Evolutionary conservation across 2,888 invertebrate species (phyloP).

Genomic region (Machimus atricapillus): DNA sequence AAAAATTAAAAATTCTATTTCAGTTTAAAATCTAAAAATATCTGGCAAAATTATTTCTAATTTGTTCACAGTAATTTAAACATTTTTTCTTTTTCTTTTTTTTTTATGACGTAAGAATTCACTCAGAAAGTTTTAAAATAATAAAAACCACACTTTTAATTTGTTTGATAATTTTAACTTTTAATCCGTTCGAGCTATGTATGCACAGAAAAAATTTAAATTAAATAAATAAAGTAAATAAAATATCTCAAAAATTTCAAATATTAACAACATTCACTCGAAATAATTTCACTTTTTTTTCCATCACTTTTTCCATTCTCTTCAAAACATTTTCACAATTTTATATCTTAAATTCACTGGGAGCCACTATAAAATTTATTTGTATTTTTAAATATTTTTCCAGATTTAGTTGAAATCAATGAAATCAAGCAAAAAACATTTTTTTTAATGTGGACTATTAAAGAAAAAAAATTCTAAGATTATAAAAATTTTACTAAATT

Average conservation of each 20-base stretch:
- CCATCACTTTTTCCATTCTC: neutral
- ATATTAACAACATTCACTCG: neutral
- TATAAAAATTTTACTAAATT: neutral
- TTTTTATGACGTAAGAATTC: neutral
- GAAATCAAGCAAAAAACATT: no score
- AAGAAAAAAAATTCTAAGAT: neutral
- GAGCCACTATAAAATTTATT: neutral
- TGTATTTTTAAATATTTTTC: neutral
- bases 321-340: neutral
- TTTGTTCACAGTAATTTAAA: neutral
- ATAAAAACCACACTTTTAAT: no score
- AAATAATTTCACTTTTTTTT: neutral
- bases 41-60: neutral
- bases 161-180: no score
- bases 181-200: no score
- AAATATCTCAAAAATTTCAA: neutral
- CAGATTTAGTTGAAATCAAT: no score
- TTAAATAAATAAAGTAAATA: no score
- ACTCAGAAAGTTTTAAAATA: neutral
- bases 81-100: neutral
- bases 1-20: neutral
- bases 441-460: no score
- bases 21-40: constrained; percentile 31
- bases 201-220: no score
- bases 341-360: neutral